Conservation (phyloP, 1,140 invertebrate species). For the Drosophila nikananu region DNA sequence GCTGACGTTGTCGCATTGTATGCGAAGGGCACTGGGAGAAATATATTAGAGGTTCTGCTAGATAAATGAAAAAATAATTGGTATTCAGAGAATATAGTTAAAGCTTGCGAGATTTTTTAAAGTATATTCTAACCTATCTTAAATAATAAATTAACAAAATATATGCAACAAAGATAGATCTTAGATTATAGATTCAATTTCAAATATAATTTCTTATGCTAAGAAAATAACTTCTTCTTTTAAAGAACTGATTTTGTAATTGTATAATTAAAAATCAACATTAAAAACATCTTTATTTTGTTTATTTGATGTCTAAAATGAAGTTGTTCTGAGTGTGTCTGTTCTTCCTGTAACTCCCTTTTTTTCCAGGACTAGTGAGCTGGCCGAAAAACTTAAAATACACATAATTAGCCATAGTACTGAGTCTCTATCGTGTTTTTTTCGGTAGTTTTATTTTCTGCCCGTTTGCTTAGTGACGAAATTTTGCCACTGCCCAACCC, state of each 20-base stretch:
- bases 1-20: conserved; percentile 43
- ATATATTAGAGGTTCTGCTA: background rate
- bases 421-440: conserved; percentile 1
- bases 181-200: too few species aligned
- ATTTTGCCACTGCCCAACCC: conserved; percentile 5
- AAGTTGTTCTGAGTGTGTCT: background rate
- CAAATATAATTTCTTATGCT: background rate
- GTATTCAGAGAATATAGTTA: background rate
- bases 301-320: background rate
- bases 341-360: background rate
- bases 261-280: too few species aligned
- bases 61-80: background rate
- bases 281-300: background rate
- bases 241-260: background rate
- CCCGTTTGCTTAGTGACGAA: conserved; percentile 53
- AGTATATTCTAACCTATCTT: too few species aligned
- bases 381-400: conserved; percentile 76
- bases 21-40: background rate
- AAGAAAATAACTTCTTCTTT: background rate
- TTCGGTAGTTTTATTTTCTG: conserved; percentile 31
- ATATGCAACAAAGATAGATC: background rate
- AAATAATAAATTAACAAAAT: background rate
- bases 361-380: conserved; percentile 51
- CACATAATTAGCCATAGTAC: conserved; percentile 81
- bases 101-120: background rate